Conservation (phyloP, 2,888 invertebrate species). For the Agrotis clavis region DNA sequence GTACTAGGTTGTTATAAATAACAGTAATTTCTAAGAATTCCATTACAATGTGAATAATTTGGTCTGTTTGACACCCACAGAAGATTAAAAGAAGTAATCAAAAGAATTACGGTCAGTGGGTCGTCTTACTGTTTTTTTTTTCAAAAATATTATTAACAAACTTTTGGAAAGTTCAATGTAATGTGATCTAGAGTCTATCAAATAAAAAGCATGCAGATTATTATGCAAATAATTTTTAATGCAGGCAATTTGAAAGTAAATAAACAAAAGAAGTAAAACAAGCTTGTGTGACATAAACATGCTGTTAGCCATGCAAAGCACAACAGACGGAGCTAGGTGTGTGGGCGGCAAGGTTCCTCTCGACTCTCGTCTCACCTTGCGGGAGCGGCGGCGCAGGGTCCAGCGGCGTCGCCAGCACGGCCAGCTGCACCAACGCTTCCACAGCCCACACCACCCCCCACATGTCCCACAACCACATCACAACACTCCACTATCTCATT, state of each 20-base stretch:
- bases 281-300: constrained; percentile 45
- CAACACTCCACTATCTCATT: constrained; percentile 91
- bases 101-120: too few relatives aligned
- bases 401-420: constrained; percentile 84
- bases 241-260: constrained; percentile 5
- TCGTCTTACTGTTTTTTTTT: neutral
- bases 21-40: neutral
- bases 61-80: neutral
- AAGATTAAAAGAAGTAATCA: too few relatives aligned
- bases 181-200: constrained; percentile 3
- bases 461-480: constrained; percentile 91
- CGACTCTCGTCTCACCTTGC: constrained; percentile 89
- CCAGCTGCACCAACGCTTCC: constrained; percentile 84
- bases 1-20: neutral
- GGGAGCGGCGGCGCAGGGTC: constrained; percentile 82
- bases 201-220: constrained; percentile 41
- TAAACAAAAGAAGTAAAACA: constrained; percentile 16
- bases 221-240: constrained; percentile 35
- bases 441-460: constrained; percentile 88
- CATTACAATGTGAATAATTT: too few relatives aligned
- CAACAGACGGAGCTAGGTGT: constrained; percentile 65
- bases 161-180: constrained; percentile 11
- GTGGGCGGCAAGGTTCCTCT: constrained; percentile 84
- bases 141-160: constrained; percentile 5
- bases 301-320: constrained; percentile 75